phyloP scores from a whole-genome alignment of 2,888 invertebrate species.

The Eretmocerus hayati region DNA sequence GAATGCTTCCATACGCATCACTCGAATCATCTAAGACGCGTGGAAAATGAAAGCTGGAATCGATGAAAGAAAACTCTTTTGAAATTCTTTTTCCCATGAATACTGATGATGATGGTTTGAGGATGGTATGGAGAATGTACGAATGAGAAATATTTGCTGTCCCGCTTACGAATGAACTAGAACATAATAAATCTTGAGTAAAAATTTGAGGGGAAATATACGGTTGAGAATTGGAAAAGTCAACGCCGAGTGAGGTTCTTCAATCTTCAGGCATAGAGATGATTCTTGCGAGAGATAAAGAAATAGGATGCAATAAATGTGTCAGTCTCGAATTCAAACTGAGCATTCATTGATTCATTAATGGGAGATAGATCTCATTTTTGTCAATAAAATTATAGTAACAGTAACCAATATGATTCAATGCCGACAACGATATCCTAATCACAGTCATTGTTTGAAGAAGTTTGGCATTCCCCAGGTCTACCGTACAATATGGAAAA shows the following conservation, averaged over 20 bases:
- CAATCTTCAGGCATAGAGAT: no score
- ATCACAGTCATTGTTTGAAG: constrained; percentile 19
- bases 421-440: constrained; percentile 20
- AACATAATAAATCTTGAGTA: no score
- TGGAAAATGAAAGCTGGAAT: constrained; percentile 47
- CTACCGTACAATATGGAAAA: constrained; percentile 17
- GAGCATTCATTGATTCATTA: constrained; percentile 16
- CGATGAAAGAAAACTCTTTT: constrained; percentile 42
- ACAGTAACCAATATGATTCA: constrained; percentile 18
- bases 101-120: constrained; percentile 7
- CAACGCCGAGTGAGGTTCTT: no score
- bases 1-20: constrained; percentile 44
- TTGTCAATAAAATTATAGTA: constrained; percentile 18
- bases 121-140: constrained; percentile 15
- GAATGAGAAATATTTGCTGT: constrained; percentile 18
- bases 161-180: no score
- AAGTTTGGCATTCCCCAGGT: constrained; percentile 15
- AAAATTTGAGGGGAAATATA: no score
- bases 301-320: no score
- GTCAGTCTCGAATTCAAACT: constrained; percentile 21
- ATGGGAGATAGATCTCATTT: constrained; percentile 19
- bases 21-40: constrained; percentile 48
- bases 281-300: no score
- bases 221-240: no score
- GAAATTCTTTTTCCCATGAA: constrained; percentile 22